Percentiles rank a stretch among this genome's conserved stretches.
phyloP scores from a whole-genome alignment of 2,888 invertebrate species.

The Ctenicera cuprea region DNA sequence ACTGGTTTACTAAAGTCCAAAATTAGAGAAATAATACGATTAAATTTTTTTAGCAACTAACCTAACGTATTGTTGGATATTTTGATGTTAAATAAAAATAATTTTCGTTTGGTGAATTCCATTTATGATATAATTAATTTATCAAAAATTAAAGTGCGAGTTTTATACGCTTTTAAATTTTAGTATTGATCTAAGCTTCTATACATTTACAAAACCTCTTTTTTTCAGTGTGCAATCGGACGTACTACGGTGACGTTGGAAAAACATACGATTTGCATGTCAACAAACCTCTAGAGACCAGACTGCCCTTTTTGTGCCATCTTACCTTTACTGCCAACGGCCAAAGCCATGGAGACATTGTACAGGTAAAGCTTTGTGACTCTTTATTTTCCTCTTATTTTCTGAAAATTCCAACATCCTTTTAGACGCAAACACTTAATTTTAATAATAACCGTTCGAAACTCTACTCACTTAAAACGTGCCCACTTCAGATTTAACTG shows the following conservation, averaged over 20 bases:
- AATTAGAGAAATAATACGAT: too few species aligned
- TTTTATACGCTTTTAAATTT: too few species aligned
- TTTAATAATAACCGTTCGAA: neutral
- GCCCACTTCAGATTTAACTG: slow-evolving; percentile 3
- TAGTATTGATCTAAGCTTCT: neutral
- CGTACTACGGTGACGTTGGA: slow-evolving; percentile 92
- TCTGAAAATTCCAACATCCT: too few species aligned
- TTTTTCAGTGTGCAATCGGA: slow-evolving; percentile 88
- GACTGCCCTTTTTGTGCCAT: slow-evolving; percentile 91
- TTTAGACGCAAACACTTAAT: too few species aligned
- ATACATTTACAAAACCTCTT: neutral
- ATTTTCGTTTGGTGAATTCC: too few species aligned
- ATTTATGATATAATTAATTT: too few species aligned
- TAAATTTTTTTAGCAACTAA: too few species aligned
- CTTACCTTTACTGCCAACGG: slow-evolving; percentile 95
- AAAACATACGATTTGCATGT: slow-evolving; percentile 87
- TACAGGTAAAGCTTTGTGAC: slow-evolving; percentile 77
- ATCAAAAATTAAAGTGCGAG: too few species aligned
- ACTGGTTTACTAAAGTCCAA: too few species aligned
- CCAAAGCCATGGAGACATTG: slow-evolving; percentile 90
- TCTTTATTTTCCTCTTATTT: neutral
- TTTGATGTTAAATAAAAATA: too few species aligned
- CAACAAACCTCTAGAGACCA: slow-evolving; percentile 82
- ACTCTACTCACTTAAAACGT: neutral
- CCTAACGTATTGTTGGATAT: too few species aligned